Percentiles rank a stretch among this genome's conserved stretches.
Evolutionary conservation across 2,797 vertebrate genomes (phyloP).

Genomic region (Borostomias antarcticus): DNA sequence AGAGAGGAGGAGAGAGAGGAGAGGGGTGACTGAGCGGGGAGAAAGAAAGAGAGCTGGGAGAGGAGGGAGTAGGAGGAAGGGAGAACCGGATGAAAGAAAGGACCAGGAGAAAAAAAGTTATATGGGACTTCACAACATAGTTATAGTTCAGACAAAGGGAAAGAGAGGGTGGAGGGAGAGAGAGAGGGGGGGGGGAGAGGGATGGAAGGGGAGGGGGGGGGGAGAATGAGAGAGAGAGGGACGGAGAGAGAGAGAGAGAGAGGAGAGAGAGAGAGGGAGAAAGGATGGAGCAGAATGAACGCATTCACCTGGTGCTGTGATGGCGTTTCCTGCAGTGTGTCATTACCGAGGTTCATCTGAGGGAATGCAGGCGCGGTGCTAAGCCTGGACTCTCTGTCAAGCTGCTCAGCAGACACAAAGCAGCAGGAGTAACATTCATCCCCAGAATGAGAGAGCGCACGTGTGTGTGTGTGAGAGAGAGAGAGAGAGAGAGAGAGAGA

Average conservation of each 20-base stretch:
- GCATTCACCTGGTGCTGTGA: neutral
- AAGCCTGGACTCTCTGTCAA: constrained; percentile 49
- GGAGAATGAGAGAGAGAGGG: neutral
- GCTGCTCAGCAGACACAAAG: constrained; percentile 49
- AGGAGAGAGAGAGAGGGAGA: neutral
- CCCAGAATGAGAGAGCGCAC: constrained; percentile 16
- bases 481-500: constrained; percentile 34
- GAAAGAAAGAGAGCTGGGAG: neutral
- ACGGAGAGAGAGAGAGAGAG: neutral
- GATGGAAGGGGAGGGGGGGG: constrained; percentile 1
- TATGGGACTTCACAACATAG: no score
- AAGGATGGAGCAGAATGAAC: neutral
- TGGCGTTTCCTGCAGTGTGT: neutral
- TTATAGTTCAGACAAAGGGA: neutral
- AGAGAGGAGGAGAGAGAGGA: constrained; percentile 12
- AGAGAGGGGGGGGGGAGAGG: constrained; percentile 3
- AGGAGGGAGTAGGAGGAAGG: no score
- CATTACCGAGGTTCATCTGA: neutral
- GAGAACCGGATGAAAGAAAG: neutral
- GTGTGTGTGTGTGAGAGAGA: constrained; percentile 28
- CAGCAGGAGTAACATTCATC: constrained; percentile 53
- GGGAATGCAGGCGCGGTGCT: constrained; percentile 1
- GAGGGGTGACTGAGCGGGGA: neutral
- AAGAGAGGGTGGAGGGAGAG: no score
- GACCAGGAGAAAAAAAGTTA: neutral